These are phyloP conservation scores for Nemurella pictetii DNA, from an alignment of 2,888 invertebrate genomes.

Conservation along the genomic window DNA sequence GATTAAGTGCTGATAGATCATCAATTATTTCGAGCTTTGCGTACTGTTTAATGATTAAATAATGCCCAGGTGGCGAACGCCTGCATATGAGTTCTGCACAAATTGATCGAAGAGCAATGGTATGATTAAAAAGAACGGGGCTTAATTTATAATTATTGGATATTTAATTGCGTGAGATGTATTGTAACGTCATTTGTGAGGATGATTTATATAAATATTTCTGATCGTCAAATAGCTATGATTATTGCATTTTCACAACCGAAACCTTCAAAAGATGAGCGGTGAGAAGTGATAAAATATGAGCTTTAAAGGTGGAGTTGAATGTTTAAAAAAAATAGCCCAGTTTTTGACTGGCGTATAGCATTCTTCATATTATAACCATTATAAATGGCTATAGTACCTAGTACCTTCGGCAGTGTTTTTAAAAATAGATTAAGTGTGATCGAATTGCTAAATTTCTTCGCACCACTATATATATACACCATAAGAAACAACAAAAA, in stretches of 20 bases:
- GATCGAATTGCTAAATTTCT: neutral
- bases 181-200: neutral
- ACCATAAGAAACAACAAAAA: neutral
- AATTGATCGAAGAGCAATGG: neutral
- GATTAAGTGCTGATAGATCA: slow-evolving; percentile 8
- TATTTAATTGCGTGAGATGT: neutral
- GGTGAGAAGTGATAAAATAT: neutral
- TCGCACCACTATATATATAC: neutral
- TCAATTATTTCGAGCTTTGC: neutral
- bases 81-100: neutral
- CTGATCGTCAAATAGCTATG: neutral
- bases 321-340: neutral
- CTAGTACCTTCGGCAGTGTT: neutral
- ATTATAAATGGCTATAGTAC: neutral
- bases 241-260: neutral
- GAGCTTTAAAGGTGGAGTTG: neutral
- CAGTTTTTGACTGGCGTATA: neutral
- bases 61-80: neutral
- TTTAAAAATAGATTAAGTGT: neutral
- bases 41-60: neutral
- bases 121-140: neutral
- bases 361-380: too few relatives aligned
- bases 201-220: neutral
- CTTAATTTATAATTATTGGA: neutral
- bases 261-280: neutral